phyloP scores from a whole-genome alignment of 2,888 invertebrate species.

The Microplitis deprimator region DNA sequence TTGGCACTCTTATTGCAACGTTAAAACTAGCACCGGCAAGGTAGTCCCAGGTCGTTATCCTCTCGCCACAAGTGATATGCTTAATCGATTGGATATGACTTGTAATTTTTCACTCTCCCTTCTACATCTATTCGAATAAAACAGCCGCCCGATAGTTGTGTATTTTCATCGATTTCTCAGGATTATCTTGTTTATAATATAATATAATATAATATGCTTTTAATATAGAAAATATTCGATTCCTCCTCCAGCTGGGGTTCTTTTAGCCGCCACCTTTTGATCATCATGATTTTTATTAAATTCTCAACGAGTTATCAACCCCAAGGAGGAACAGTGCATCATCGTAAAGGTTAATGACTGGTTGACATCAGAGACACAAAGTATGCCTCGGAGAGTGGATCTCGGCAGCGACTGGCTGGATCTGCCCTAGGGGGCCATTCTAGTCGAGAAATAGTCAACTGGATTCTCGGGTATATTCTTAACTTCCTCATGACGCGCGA shows the following conservation, averaged over 20 bases:
- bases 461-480: constrained; percentile 1
- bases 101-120: constrained; percentile 21
- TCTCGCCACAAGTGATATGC: constrained; percentile 37
- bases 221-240: background rate
- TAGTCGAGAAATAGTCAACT: constrained; percentile 32
- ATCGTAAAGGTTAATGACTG: constrained; percentile 46
- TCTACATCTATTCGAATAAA: background rate
- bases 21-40: background rate
- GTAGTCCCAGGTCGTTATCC: constrained; percentile 43
- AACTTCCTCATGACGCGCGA: constrained; percentile 33
- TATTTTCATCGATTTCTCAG: constrained; percentile 14
- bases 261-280: background rate
- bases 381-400: constrained; percentile 42
- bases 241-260: background rate
- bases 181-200: background rate
- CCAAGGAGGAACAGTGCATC: background rate
- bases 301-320: background rate
- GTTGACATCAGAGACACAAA: constrained; percentile 38
- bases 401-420: constrained; percentile 45
- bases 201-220: background rate
- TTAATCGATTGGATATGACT: constrained; percentile 42
- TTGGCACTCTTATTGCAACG: constrained; percentile 23
- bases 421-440: constrained; percentile 24
- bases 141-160: background rate
- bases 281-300: background rate